Evolutionary conservation across 2,888 invertebrate genomes (phyloP), one percentile per base, ranked within the genome.

Genomic region (Alsophila aescularia): DNA sequence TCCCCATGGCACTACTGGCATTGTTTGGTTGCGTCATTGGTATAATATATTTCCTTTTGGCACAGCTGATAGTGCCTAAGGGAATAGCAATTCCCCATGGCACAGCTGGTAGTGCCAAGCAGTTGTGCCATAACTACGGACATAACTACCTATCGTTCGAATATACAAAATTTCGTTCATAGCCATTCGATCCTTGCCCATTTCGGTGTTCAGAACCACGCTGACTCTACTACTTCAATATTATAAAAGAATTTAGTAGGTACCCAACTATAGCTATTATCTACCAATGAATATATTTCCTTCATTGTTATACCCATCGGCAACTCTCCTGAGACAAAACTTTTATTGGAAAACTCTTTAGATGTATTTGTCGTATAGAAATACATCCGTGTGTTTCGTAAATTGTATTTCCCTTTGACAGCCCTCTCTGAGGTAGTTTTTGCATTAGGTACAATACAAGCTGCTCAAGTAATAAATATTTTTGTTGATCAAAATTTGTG

Each of bases 331-430:
- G 39, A 36, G 32, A 44, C 36, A 12, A 9, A 24, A 14, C 35
- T 21, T 42, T 44, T 44, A 35, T 44, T 44, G 35, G 35, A 34
- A 44, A 15, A 21, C 21, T 24, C 21, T 24, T 44, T 24, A 34
- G 10, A 29, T 44, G 36, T 31, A 48, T 42, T 24, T 49, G 35
- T 58, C 44, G 35, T 21, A 10, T 16, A 31, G 27, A 40, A 42
- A 31, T 16, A 15, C 16, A 31, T 16, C 31, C 1, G 0, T 6
- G 29, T 42, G 29, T 42, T 29, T 24, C 27, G 10, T 9, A 29
- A 29, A 29, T 29, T 10, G 29, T 29, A 29, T 29, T 29, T 4
- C 8, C 1, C 29, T n/a, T n/a, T n/a, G 10, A 1, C 29, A 29
- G 3, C 29, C 10, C n/a, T 29, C 10, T 29, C n/a, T 29, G 10